A percentile compares a stretch with the other conserved stretches of the same genome.
These are phyloP conservation scores for Chloropsis hardwickii DNA, from an alignment of 2,113 vertebrate genomes.

Conservation along the genomic window DNA sequence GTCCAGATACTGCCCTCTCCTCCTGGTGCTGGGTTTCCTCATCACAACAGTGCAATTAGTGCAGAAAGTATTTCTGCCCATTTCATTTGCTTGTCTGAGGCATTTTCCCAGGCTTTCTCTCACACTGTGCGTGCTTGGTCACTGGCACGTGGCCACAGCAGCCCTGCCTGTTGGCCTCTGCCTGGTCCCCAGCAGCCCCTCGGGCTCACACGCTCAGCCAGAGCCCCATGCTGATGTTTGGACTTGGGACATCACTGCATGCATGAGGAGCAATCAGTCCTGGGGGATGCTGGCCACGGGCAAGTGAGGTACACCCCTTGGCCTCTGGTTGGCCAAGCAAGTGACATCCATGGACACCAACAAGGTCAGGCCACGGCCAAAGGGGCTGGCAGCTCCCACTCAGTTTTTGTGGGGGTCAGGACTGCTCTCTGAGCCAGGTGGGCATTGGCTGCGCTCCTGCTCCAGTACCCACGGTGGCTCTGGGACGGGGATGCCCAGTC, in stretches of 20 bases:
- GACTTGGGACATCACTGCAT: not conserved
- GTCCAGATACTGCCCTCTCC: not conserved
- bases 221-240: fast-evolving
- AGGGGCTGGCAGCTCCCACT: not conserved
- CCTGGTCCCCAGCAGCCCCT: not conserved
- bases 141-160: not conserved
- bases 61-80: not conserved
- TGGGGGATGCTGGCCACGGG: not conserved
- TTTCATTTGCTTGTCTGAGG: not conserved
- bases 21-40: not conserved
- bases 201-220: fast-evolving
- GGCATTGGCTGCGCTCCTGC: not conserved
- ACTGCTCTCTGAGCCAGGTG: not conserved
- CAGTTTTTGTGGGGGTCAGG: not conserved
- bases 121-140: fast-evolving
- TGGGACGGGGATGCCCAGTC: not conserved
- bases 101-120: not conserved
- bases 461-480: not conserved
- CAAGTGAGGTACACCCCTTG: not conserved
- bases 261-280: not conserved
- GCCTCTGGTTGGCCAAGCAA: not conserved
- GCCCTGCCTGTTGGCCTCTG: not conserved
- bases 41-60: not conserved
- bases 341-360: not conserved
- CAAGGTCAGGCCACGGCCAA: not conserved